Base-by-base conservation (phyloP, 2,888 invertebrate species). In the Dryobotodes eremita region DNA sequence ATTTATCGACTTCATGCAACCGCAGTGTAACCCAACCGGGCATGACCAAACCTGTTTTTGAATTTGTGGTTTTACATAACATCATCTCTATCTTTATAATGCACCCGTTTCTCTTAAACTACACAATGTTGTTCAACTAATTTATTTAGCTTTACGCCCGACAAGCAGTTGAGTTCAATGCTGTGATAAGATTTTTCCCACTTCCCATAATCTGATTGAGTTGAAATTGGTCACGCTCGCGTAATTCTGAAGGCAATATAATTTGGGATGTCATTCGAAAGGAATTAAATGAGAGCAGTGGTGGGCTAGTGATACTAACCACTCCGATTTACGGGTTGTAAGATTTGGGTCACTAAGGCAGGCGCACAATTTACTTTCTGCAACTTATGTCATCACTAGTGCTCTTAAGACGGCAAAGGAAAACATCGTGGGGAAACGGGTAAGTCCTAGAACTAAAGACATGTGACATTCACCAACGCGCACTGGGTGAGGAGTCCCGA, bases 171-270 rank as follows among this genome's bases (percentile, higher is more conserved):
- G 11, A 75, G 48, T 75, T 64, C n/a, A 57, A 65, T 48, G 48
- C 75, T 36, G 36, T 64, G 55, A 23, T 48, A 48, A 2, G 13
- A 36, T 57, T 75, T 77, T 57, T 0, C 48, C 2, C n/a, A 57
- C 48, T 75, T 53, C 31, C 50, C 23, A 6, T 36, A 36, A 69
- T 71, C 26, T 71, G 64, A 79, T 79, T 57, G 31, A 42, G 48
- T 42, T 15, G 48, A 42, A 79, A 71, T 64, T 64, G 23, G 31
- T 71, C 20, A 42, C 48, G 72, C 55, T 79, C 15, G 79, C 71
- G 64, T 79, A 42, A 48, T 1, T 79, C 36, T 64, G 36, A 23
- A 71, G 78, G 50, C 55, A 71, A 79, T 64, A 55, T 36, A 61
- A 59, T 66, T 74, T 48, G 10, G 48, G 17, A 74, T 31, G 26